Evolutionary conservation across 2,113 vertebrate genomes (phyloP), one percentile per base, ranked within the genome.

Genomic region (Potamarius usumacintae): DNA sequence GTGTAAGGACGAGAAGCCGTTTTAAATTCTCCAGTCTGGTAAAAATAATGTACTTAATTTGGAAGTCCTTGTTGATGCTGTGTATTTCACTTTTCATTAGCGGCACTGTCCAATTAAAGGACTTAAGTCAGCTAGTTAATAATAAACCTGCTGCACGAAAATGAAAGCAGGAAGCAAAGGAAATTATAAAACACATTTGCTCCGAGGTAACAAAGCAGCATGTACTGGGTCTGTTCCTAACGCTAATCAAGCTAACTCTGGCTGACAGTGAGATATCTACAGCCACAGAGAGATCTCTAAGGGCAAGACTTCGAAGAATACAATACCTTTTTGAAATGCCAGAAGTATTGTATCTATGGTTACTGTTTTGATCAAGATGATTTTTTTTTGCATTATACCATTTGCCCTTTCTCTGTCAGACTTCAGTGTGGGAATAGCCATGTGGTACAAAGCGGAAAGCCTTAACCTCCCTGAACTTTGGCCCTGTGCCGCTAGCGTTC

Each of bases 181-280:
- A 74, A 82, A 86, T 83, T 20, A 84, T 84, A 79, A 57, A 81
- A 86, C 11, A 42, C 53, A 82, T 85, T 89, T 63, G 58, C 71
- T 89, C 85, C 18, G 42, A 60, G 77, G 80, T 78, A 57, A 78
- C 34, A 86, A 71, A 57, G 60, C 87, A 63, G 60, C 78, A 85
- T 85, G 65, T 82, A 52, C 81, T 85, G 58, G 69, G 85, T 89
- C 85, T 85, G 83, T 63, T 89, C 83, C 67, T 79, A 76, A 83
- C 78, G 77, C 78, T 89, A 78, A 90, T 90, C 85, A 85, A 42
- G 50, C 82, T 88, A 90, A 89, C 85, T 87, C 87, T 12, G 82
- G 78, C 74, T 89, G 89, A 85, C 89, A 89, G 83, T 18, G 12
- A 85, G 87, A 90, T 86, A 86, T 89, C 82, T 86, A 65, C 87